phyloP scores from a whole-genome alignment of 2,888 invertebrate genomes.

The Incurvaria masculella region DNA sequence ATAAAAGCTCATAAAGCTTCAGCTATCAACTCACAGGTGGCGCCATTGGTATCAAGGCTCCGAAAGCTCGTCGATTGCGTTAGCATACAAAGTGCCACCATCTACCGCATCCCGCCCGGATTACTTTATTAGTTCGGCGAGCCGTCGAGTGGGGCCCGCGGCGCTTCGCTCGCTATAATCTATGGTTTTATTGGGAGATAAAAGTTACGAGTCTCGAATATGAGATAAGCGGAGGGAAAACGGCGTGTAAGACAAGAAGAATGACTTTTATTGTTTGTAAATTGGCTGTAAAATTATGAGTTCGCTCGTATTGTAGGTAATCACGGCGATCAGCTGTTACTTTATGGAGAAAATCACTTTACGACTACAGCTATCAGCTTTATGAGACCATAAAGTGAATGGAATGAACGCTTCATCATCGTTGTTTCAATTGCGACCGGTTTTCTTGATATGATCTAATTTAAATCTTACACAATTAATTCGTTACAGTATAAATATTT shows the following conservation, averaged over 20 bases:
- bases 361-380: conserved; percentile 38
- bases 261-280: conserved; percentile 58
- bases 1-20: conserved; percentile 31
- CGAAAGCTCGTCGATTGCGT: conserved; percentile 17
- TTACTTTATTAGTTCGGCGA: background rate
- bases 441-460: too few species aligned
- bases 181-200: conserved; percentile 50
- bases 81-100: conserved; percentile 28
- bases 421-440: too few species aligned
- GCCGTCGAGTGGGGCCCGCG: background rate
- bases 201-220: conserved; percentile 52
- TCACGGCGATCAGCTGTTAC: conserved; percentile 51
- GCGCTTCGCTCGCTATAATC: background rate
- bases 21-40: conserved; percentile 40
- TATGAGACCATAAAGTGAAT: conserved; percentile 38
- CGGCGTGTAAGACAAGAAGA: conserved; percentile 49
- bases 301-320: conserved; percentile 49
- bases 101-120: conserved; percentile 26
- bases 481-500: too few species aligned
- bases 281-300: conserved; percentile 59
- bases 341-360: conserved; percentile 50
- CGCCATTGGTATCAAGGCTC: conserved; percentile 19
- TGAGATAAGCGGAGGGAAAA: conserved; percentile 51
- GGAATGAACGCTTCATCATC: conserved; percentile 23
- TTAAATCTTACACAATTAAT: too few species aligned